Evolutionary conservation across 2,797 vertebrate genomes (phyloP).

Genomic region (Octomys mimax): DNA sequence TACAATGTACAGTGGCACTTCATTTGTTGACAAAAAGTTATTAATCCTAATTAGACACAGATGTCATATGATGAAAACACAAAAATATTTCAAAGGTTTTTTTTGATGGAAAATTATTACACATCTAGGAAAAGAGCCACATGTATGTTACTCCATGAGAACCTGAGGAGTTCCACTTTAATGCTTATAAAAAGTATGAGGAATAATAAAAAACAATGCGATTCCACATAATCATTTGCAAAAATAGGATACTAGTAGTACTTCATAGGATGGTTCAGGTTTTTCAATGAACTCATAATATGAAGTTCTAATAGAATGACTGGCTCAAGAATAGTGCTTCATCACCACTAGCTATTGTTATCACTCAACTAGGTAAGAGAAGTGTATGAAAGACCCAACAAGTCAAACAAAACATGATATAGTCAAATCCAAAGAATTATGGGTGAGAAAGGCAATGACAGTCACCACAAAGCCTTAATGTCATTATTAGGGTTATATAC

Average conservation of each 20-base stretch:
- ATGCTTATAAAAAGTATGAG: not conserved
- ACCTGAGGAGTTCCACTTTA: not conserved
- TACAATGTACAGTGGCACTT: not conserved
- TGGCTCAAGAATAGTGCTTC: not conserved
- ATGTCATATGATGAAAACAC: not conserved
- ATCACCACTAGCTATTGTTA: not conserved
- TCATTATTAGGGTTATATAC: not conserved
- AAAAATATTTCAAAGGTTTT: not conserved
- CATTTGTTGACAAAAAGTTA: not conserved
- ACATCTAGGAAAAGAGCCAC: not conserved
- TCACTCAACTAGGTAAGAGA: not conserved
- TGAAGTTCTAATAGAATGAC: not conserved
- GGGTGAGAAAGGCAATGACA: not conserved
- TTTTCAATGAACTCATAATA: slow-evolving; percentile 32
- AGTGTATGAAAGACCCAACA: not conserved
- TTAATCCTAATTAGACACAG: not conserved
- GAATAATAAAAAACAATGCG: not conserved
- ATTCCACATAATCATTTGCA: not conserved
- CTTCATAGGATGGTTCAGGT: not conserved
- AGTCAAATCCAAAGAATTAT: not conserved
- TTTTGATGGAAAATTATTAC: slow-evolving; percentile 21
- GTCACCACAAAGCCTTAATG: not conserved
- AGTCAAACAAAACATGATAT: not conserved
- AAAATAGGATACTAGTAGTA: not conserved
- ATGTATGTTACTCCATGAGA: not conserved